Evolutionary conservation across 2,113 vertebrate genomes (phyloP).

Genomic region (Myanophis thanlyinensis): DNA sequence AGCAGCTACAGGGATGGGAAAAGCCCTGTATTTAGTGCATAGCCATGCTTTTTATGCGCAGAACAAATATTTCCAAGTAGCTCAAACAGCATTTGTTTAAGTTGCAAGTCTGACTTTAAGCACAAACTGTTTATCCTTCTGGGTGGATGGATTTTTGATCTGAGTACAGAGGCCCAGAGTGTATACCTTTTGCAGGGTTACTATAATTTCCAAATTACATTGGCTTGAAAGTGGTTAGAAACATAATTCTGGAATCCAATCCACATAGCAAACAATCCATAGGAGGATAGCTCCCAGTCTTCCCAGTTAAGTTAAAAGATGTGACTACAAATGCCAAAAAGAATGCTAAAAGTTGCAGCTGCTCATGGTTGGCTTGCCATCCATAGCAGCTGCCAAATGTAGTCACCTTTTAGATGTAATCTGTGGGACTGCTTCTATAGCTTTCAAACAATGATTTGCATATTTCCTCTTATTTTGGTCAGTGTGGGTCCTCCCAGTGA

Average conservation of each 20-base stretch:
- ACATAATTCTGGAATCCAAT: not conserved
- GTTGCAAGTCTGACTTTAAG: constrained; percentile 30
- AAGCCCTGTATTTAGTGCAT: not conserved
- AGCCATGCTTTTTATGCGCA: not conserved
- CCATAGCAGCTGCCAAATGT: not conserved
- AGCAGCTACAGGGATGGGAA: accelerated
- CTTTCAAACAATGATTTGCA: not conserved
- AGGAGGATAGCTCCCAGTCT: not conserved
- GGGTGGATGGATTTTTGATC: not conserved
- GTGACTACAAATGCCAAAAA: not conserved
- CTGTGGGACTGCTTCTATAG: not conserved
- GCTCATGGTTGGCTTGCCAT: not conserved
- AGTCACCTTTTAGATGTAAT: not conserved
- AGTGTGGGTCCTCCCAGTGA: not conserved
- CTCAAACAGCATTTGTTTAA: not conserved
- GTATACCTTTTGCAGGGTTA: not conserved
- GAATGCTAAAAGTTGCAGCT: not conserved
- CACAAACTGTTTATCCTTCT: not conserved
- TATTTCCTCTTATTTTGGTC: not conserved
- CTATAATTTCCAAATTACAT: not conserved
- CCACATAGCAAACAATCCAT: not conserved
- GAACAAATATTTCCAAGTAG: constrained; percentile 21
- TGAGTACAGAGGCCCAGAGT: not conserved
- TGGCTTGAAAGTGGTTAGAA: not conserved
- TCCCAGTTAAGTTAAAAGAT: not conserved